Conservation (phyloP, 2,113 vertebrate species). For the Gasterosteus aculeatus region DNA sequence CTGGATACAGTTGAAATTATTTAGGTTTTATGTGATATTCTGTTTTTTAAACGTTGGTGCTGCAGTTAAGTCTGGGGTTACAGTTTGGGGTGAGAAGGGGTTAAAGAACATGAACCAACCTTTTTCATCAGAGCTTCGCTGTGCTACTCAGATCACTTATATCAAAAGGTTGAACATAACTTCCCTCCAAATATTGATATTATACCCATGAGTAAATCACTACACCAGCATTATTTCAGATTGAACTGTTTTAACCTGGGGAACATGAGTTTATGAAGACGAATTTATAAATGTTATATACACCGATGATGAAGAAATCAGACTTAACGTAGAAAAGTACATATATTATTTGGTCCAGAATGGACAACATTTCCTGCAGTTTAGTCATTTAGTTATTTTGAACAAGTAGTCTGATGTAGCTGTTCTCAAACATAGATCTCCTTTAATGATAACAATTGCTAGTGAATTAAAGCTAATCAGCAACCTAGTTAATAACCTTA, state of each 20-base stretch:
- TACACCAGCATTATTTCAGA: not conserved
- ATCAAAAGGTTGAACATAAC: not conserved
- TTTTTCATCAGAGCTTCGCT: not conserved
- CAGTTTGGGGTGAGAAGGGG: not conserved
- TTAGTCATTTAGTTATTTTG: conserved; percentile 5
- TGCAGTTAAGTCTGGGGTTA: not conserved
- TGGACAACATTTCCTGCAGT: not conserved
- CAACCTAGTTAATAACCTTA: not conserved
- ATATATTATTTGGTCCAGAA: conserved; percentile 14
- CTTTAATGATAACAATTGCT: not conserved
- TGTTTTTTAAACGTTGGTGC: not conserved
- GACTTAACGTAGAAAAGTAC: not conserved
- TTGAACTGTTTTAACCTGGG: not conserved
- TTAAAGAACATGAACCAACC: not conserved
- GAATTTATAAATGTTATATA: not conserved
- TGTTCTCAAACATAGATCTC: conserved; percentile 1
- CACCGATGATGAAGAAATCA: not conserved
- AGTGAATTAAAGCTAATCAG: not conserved
- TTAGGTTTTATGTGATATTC: not conserved
- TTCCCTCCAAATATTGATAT: not conserved
- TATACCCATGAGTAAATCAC: not conserved
- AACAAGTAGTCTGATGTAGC: not conserved
- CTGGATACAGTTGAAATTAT: not conserved
- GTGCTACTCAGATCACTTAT: not conserved
- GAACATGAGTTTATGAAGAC: not conserved